Evolutionary conservation across 2,888 invertebrate species (phyloP), one percentile per base, ranked within the genome.

Genomic region (Acanthopleura granulata): DNA sequence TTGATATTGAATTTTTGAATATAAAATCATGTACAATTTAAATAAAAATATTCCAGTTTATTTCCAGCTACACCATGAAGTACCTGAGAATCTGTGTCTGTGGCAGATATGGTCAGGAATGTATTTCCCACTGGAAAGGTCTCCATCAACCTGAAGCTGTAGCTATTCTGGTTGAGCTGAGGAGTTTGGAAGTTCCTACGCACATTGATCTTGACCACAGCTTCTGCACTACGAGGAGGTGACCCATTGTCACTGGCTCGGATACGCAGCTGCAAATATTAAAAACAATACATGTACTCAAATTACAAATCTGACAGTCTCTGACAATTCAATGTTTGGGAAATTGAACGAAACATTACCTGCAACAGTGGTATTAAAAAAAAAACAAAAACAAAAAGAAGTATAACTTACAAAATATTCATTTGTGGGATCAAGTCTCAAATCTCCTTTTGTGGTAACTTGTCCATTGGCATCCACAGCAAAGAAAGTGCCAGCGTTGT

Each of bases 181-280:
- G 88, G 88, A 29, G 79, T 72, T 18, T 84, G 75, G 1, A 84
- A 80, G 77, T 89, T 88, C 49, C 88, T 78, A 74, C 83, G 83
- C 25, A 88, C 87, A 4, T 79, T 84, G n/a, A 88, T 78, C 0
- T 81, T 82, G 30, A 88, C 84, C 0, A 81, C 78, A 16, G 82
- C 82, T 15, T 82, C 78, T 61, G 84, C 84, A 25, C 75, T 82
- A 12, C 80, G 74, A 11, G 81, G 62, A n/a, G 83, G 83, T n/a
- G 76, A 78, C 22, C 88, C 88, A 72, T 83, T 82, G 76, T 89
- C 89, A 62, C 82, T 82, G 3, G 86, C 88, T 72, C 82, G 79
- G 0, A 88, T 83, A 72, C 86, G 77, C 50, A 86, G 74, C 87
- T 88, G 79, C 15, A 80, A 79, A 6, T 4, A 57, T 57, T 57